phyloP scores from a whole-genome alignment of 2,113 vertebrate genomes.

The Chionis minor region DNA sequence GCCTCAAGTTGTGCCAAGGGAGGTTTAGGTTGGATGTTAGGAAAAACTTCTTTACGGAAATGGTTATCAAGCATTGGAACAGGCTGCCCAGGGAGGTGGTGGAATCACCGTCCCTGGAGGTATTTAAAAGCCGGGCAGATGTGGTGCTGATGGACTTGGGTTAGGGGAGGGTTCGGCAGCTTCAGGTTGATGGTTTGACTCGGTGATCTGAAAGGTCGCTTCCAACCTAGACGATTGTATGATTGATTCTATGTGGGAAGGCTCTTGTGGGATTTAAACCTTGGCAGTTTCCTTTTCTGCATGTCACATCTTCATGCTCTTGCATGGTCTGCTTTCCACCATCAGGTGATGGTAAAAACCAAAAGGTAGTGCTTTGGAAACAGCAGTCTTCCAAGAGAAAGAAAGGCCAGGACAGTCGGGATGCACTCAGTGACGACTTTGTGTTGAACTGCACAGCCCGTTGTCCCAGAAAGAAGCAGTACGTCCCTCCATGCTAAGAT shows the following conservation, averaged over 20 bases:
- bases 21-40: too few relatives aligned
- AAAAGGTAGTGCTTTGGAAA: neutral
- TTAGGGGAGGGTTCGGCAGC: too few relatives aligned
- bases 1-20: too few relatives aligned
- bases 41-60: too few relatives aligned
- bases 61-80: too few relatives aligned
- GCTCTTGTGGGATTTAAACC: neutral
- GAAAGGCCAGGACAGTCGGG: rapidly evolving
- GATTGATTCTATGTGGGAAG: rapidly evolving
- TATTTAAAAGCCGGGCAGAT: too few relatives aligned
- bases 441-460: rapidly evolving
- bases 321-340: neutral
- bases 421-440: neutral
- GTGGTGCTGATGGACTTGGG: too few relatives aligned
- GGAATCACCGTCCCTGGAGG: too few relatives aligned
- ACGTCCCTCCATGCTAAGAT: neutral
- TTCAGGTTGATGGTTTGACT: too few relatives aligned
- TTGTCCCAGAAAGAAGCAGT: neutral
- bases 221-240: too few relatives aligned
- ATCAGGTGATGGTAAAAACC: neutral
- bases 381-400: neutral
- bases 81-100: too few relatives aligned
- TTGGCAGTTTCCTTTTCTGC: neutral
- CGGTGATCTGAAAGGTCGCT: too few relatives aligned
- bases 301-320: rapidly evolving